Evolutionary conservation across 2,113 vertebrate genomes (phyloP), one percentile per base, ranked within the genome.

Genomic region (Nyctibius bracteatus): DNA sequence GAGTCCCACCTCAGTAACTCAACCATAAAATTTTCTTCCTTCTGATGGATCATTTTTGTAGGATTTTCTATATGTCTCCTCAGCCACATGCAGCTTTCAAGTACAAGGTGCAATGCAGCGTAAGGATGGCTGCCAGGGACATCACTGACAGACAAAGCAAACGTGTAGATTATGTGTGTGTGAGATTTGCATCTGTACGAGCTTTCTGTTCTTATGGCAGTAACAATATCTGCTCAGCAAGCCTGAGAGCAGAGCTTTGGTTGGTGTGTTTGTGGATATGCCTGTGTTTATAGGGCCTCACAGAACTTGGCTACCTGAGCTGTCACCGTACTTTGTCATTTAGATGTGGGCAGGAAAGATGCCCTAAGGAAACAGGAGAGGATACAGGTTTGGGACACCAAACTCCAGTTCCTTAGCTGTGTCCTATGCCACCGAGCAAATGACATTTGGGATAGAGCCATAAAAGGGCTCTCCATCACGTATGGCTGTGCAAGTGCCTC

Each of bases 381-480:
- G 41, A 0, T 14, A 0, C 8, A 28, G 46, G 10, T 16, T 44
- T 43, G 74, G 52, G 70, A 67, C 25, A 33, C 33, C 27, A 24
- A 24, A 19, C 25, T 55, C 35, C 14, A 16, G 21, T 14, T 35
- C 17, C 10, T 46, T 3, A 1, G 23, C 1, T 14, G 23, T 33
- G 47, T 31, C 24, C 52, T 8, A 1, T 54, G 58, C 5, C 12
- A 6, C 35, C 6, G 15, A 51, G 10, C 6, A 43, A 25, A 4
- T 33, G 55, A 4, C 4, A 0, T 2, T 58, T 44, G 68, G 46
- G 63, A 20, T 0, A 6, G n/a, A 63, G 49, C 39, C 7, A 2
- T 37, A 8, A 12, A 22, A 57, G 12, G 22, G 18, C 52, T 35
- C 43, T 6, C 0, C 2, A 1, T 35, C 0, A 0, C 2, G 28